Evolutionary conservation across 1,140 invertebrate genomes (phyloP), one percentile per base, ranked within the genome.

Genomic region (Polypedilum pembai): DNA sequence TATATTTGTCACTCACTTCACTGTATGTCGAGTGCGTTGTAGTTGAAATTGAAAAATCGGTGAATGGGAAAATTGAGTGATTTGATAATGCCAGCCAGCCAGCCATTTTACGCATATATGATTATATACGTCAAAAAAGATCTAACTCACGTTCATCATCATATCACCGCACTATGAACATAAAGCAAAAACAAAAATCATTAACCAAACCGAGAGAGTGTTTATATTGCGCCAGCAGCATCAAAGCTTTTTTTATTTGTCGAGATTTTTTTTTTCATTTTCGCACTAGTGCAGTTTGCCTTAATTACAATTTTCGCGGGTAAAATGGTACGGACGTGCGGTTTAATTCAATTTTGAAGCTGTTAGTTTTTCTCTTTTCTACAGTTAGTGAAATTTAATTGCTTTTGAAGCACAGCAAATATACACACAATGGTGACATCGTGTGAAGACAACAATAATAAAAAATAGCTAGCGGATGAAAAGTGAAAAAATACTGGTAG

Each of bases 281-380:
- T 66, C 18, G 17, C 17, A 5, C 10, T 69, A 8, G 8, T 2
- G 3, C 65, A 69, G 10, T 56, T 33, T 33, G 45, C 45, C n/a
- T 12, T 56, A 56, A 56, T 56, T 56, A 56, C 45, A 56, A 12
- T 56, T 56, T 15, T 56, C 45, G 45, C 45, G 45, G 8, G 5
- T 33, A 33, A 10, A 69, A 69, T 69, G 65, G 65, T 21, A 18
- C 18, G 65, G 65, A 69, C 65, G 65, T 69, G 65, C 65, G 65
- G 65, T 69, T 69, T 69, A 69, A 69, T 69, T 69, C 65, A 69
- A 69, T 69, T 69, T 69, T 69, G 65, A 69, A 69, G 65, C 65
- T 69, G 65, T 69, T 69, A 69, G 65, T 69, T 69, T 69, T 33
- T 33, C 5, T 33, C 24, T 5, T 5, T 33, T 33, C 24, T 69